These are phyloP conservation scores for Hyles lineata DNA, from an alignment of 2,888 invertebrate genomes.

Conservation along the genomic window DNA sequence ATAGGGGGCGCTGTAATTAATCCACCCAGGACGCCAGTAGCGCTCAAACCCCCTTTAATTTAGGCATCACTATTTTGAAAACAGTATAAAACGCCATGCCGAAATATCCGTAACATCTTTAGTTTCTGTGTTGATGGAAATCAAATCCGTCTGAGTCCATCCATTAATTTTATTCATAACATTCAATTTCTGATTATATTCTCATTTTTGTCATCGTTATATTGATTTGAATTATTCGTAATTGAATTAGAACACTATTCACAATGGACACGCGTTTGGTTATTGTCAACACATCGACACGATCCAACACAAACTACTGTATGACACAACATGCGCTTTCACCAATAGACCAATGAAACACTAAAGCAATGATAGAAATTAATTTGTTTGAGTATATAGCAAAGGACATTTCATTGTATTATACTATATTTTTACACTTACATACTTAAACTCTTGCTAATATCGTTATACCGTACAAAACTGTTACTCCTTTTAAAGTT, in stretches of 20 bases:
- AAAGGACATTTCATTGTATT: background rate
- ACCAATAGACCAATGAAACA: slow-evolving; percentile 1
- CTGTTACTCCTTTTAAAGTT: too few species aligned
- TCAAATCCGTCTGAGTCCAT: slow-evolving; percentile 15
- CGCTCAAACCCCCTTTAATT: too few species aligned
- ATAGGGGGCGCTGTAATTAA: too few species aligned
- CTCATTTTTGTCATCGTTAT: too few species aligned
- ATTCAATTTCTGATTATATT: background rate
- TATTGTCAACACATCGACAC: background rate
- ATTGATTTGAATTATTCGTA: too few species aligned
- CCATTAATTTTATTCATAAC: background rate
- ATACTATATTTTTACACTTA: slow-evolving; percentile 1
- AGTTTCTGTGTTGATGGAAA: background rate
- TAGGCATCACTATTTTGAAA: too few species aligned
- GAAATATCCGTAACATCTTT: background rate
- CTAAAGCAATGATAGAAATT: slow-evolving; percentile 3
- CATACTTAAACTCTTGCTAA: background rate
- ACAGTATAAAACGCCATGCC: background rate
- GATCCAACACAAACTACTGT: background rate
- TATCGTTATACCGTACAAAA: too few species aligned
- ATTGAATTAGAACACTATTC: background rate
- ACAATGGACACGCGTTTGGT: slow-evolving; percentile 8
- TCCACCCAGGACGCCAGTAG: too few species aligned
- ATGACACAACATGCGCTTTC: background rate
- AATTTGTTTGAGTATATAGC: background rate